A percentile compares a stretch with the other conserved stretches of the same genome.
Conservation (phyloP, 2,888 invertebrate species). For the Anticlea derivata region DNA sequence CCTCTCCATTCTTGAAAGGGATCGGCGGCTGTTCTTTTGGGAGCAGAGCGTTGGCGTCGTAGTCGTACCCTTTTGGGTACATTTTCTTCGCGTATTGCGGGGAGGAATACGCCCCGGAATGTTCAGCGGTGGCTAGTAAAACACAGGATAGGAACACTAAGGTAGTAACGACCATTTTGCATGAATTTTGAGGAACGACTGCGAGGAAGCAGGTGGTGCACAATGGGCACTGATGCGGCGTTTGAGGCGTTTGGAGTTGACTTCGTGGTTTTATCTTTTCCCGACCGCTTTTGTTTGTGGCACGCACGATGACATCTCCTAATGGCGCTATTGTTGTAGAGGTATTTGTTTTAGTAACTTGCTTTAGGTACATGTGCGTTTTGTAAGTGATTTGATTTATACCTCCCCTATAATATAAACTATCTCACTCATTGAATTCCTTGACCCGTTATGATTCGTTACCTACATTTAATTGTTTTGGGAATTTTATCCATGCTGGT, state of each 20-base stretch:
- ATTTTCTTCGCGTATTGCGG: conserved; percentile 81
- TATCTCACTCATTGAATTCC: too few species aligned
- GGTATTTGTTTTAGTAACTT: conserved; percentile 38
- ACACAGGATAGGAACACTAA: conserved; percentile 49
- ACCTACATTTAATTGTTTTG: too few species aligned
- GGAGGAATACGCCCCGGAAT: conserved; percentile 79
- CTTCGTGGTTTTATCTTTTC: conserved; percentile 77
- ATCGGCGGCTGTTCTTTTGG: conserved; percentile 62
- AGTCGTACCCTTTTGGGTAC: conserved; percentile 60
- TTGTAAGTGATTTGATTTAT: conserved; percentile 33
- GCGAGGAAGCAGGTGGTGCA: conserved; percentile 57
- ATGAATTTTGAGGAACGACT: conserved; percentile 44
- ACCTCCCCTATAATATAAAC: not conserved
- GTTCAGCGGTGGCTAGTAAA: conserved; percentile 55
- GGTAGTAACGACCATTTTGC: conserved; percentile 62
- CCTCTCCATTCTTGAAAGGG: conserved; percentile 54
- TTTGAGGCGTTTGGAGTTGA: conserved; percentile 53
- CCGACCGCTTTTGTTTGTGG: conserved; percentile 73
- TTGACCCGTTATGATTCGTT: too few species aligned
- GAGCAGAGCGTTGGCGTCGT: conserved; percentile 61
- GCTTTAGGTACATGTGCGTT: conserved; percentile 28
- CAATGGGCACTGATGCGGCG: conserved; percentile 55
- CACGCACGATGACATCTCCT: conserved; percentile 80
- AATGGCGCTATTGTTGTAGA: conserved; percentile 76
- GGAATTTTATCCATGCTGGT: too few species aligned